Percentiles rank a stretch among this genome's conserved stretches.
Conservation (phyloP, 2,113 vertebrate species). For the Rhea americana region DNA sequence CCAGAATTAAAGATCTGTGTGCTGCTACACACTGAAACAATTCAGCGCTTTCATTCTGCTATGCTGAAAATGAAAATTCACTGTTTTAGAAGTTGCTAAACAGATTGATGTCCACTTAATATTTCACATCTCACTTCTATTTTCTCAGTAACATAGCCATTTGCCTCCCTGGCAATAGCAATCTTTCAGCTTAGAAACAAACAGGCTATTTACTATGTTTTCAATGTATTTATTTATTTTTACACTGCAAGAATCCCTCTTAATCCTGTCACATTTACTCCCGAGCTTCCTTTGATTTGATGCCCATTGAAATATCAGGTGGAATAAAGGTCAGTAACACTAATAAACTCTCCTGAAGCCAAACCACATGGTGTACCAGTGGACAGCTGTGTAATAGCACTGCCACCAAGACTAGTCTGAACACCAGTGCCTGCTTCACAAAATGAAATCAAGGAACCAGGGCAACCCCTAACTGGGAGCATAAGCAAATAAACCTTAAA, state of each 20-base stretch:
- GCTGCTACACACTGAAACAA: neutral
- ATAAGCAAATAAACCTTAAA: neutral
- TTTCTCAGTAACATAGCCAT: neutral
- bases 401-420: neutral
- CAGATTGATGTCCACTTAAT: neutral
- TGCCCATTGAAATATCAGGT: slow-evolving; percentile 60
- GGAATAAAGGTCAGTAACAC: slow-evolving; percentile 57
- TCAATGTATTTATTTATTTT: slow-evolving; percentile 63
- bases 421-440: neutral
- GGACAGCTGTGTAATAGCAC: neutral
- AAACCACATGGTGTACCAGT: slow-evolving; percentile 9
- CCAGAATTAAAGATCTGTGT: neutral
- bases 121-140: slow-evolving; percentile 23
- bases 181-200: slow-evolving; percentile 29
- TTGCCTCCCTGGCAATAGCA: neutral
- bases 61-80: neutral
- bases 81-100: neutral
- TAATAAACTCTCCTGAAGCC: slow-evolving; percentile 42
- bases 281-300: slow-evolving; percentile 31
- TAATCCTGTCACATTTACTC: slow-evolving; percentile 59
- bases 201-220: slow-evolving; percentile 51
- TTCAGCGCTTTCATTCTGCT: slow-evolving; percentile 15
- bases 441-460: neutral
- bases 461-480: neutral
- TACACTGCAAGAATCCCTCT: slow-evolving; percentile 39